These are phyloP conservation scores for Glandiceps talaboti DNA, from an alignment of 53 echinoderm and acorn worm species.

Conservation along the genomic window DNA sequence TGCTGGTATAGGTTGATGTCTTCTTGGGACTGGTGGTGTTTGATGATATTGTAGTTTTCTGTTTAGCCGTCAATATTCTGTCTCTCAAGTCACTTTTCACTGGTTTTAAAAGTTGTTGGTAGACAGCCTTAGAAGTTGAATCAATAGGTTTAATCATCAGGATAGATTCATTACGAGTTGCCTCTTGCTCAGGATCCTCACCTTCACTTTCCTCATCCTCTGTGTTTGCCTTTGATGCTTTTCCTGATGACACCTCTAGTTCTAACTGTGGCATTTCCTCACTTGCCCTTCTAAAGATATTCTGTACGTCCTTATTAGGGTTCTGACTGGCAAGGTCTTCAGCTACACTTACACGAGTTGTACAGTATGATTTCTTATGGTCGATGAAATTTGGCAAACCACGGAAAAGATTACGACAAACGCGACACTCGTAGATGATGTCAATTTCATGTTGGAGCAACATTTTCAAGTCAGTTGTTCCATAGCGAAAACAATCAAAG, in stretches of 20 bases:
- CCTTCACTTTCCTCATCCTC: slow-evolving; percentile 3
- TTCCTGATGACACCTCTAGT: slow-evolving; percentile 16
- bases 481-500: slow-evolving; percentile 53
- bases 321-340: background rate
- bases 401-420: slow-evolving; percentile 76
- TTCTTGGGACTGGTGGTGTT: background rate
- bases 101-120: slow-evolving; percentile 70
- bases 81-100: slow-evolving; percentile 64
- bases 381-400: slow-evolving; percentile 84
- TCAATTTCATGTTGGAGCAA: slow-evolving; percentile 74
- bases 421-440: slow-evolving; percentile 73
- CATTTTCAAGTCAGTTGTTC: slow-evolving; percentile 51
- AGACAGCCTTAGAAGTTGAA: slow-evolving; percentile 69
- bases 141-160: slow-evolving; percentile 60
- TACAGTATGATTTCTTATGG: slow-evolving; percentile 80
- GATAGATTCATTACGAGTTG: background rate
- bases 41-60: background rate
- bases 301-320: slow-evolving; percentile 13
- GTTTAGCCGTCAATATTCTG: slow-evolving; percentile 44
- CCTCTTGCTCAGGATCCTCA: background rate
- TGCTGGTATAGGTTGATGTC: slow-evolving; percentile 22
- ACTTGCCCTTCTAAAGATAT: slow-evolving; percentile 35
- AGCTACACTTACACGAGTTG: slow-evolving; percentile 25
- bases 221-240: slow-evolving; percentile 5
- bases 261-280: slow-evolving; percentile 44